Evolutionary conservation across 2,888 invertebrate genomes (phyloP).

Genomic region (Diachrysia chrysitis): DNA sequence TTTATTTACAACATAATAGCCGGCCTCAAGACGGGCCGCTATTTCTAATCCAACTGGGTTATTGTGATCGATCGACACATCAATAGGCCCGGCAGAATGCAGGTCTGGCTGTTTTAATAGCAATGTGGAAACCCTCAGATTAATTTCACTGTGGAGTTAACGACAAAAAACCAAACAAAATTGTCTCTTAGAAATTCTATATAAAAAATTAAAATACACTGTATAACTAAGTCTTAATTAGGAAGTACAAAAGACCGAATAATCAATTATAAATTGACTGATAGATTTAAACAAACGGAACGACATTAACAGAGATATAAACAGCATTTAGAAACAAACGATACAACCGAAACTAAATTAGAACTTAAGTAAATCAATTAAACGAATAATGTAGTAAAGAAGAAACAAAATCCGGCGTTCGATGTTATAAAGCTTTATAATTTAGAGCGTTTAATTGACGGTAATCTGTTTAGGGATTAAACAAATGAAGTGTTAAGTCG

Average conservation of each 20-base stretch:
- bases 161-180: not conserved
- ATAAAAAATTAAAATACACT: too few species aligned
- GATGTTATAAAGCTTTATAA: not conserved
- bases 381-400: not conserved
- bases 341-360: conserved; percentile 2
- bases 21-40: conserved; percentile 48
- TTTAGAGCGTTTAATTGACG: conserved; percentile 41
- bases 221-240: too few species aligned
- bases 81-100: not conserved
- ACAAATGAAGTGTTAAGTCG: conserved; percentile 24
- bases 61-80: conserved; percentile 38
- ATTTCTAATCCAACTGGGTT: conserved; percentile 48
- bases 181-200: too few species aligned
- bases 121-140: not conserved
- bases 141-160: not conserved
- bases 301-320: not conserved
- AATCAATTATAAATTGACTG: not conserved
- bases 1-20: conserved; percentile 68
- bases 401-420: conserved; percentile 5
- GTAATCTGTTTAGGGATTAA: conserved; percentile 37
- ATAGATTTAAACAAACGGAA: not conserved
- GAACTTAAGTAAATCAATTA: not conserved
- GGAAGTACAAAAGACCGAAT: not conserved
- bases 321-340: not conserved
- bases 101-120: not conserved